Percentiles rank a stretch among this genome's conserved stretches.
Evolutionary conservation across 2,113 vertebrate species (phyloP).

Genomic region (Melierax canorus): DNA sequence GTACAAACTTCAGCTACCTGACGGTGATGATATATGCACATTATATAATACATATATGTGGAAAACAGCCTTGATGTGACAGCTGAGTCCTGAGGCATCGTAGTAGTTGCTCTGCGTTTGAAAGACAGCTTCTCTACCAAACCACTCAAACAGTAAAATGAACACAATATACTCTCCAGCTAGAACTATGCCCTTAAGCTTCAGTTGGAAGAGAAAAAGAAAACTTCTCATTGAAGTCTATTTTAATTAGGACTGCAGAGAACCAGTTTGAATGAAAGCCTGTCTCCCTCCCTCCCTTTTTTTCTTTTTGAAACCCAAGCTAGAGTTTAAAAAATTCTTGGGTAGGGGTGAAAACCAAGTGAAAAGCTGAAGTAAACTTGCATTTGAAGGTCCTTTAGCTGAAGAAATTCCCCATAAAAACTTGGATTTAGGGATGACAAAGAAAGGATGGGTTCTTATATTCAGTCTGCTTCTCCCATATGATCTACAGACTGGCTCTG

Average conservation of each 20-base stretch:
- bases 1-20: conserved; percentile 57
- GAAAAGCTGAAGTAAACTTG: conserved; percentile 17
- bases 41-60: conserved; percentile 41
- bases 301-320: conserved; percentile 4
- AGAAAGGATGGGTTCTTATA: conserved; percentile 58
- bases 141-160: conserved; percentile 71
- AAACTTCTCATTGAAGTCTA: conserved; percentile 70
- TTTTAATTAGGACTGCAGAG: conserved; percentile 76
- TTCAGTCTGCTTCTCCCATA: conserved; percentile 70
- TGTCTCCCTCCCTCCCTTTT: background rate
- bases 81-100: conserved; percentile 61
- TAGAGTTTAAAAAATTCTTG: conserved; percentile 49
- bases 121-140: conserved; percentile 71
- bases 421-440: conserved; percentile 56
- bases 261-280: conserved; percentile 37
- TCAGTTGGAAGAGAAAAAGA: conserved; percentile 60
- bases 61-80: conserved; percentile 71
- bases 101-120: conserved; percentile 52
- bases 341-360: conserved; percentile 21
- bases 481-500: conserved; percentile 67
- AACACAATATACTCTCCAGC: conserved; percentile 71
- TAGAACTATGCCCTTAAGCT: conserved; percentile 70
- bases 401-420: conserved; percentile 35
- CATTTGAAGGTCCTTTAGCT: conserved; percentile 34
- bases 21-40: conserved; percentile 1